Evolutionary conservation across 2,113 vertebrate genomes (phyloP).

Genomic region (Ammodytes marinus): DNA sequence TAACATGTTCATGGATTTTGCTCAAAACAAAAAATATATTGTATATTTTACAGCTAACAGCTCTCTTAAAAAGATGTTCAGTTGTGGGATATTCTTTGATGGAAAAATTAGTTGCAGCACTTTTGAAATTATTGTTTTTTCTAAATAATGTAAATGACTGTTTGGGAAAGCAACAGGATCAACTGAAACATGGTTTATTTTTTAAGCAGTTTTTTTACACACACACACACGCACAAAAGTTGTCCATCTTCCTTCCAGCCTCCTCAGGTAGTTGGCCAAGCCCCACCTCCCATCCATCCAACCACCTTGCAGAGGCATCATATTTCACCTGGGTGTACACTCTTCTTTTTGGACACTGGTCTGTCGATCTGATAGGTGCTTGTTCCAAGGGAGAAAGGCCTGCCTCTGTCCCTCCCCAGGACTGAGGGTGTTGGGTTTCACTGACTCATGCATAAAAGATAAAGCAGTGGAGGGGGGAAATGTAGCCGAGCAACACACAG

Average conservation of each 20-base stretch:
- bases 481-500: constrained; percentile 62
- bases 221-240: neutral
- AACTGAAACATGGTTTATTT: no score
- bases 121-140: no score
- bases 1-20: no score
- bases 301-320: constrained; percentile 60
- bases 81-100: neutral
- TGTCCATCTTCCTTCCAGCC: constrained; percentile 16
- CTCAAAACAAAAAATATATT: no score
- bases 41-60: no score
- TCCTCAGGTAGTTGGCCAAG: constrained; percentile 57
- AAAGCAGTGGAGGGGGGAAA: constrained; percentile 72
- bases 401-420: constrained; percentile 54
- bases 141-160: no score
- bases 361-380: constrained; percentile 55
- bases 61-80: no score
- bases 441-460: constrained; percentile 95
- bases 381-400: constrained; percentile 43
- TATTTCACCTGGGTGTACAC: constrained; percentile 67
- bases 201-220: no score
- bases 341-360: constrained; percentile 52
- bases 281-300: constrained; percentile 26
- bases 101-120: no score
- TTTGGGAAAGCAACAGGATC: no score
- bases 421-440: constrained; percentile 86